Evolutionary conservation across 2,113 vertebrate genomes (phyloP).

Genomic region (Urocolius indicus): DNA sequence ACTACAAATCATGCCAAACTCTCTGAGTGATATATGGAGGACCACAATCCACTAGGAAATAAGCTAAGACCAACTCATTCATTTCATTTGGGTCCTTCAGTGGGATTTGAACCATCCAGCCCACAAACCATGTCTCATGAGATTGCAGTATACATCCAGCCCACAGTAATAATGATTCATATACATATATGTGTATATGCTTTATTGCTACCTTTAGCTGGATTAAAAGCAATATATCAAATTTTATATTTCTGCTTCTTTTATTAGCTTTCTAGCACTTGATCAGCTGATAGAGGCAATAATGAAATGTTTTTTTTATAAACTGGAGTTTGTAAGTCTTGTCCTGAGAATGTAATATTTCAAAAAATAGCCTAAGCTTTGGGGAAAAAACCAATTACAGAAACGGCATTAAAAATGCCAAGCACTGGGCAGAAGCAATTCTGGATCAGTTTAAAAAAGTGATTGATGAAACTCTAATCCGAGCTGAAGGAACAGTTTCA

Average conservation of each 20-base stretch:
- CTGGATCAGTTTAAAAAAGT: slow-evolving; percentile 91
- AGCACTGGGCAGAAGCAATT: slow-evolving; percentile 82
- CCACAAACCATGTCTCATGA: slow-evolving; percentile 49
- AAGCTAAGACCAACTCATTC: slow-evolving; percentile 45
- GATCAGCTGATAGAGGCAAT: slow-evolving; percentile 79
- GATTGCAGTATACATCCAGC: slow-evolving; percentile 52
- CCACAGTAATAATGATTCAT: slow-evolving; percentile 67
- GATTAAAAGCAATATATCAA: slow-evolving; percentile 76
- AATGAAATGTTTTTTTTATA: slow-evolving; percentile 77
- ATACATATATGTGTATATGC: slow-evolving; percentile 72
- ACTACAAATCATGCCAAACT: slow-evolving; percentile 58
- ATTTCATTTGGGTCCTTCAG: slow-evolving; percentile 62
- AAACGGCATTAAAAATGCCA: slow-evolving; percentile 88
- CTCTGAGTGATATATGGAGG: slow-evolving; percentile 56
- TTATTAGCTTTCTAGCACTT: slow-evolving; percentile 79
- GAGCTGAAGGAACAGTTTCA: slow-evolving; percentile 91
- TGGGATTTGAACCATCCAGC: slow-evolving; percentile 61
- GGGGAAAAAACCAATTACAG: slow-evolving; percentile 88
- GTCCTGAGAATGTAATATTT: slow-evolving; percentile 80
- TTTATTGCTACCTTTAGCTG: slow-evolving; percentile 76
- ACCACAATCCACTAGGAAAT: slow-evolving; percentile 34
- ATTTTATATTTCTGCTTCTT: slow-evolving; percentile 76
- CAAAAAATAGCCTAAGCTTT: slow-evolving; percentile 82
- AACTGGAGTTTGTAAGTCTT: slow-evolving; percentile 76
- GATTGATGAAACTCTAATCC: slow-evolving; percentile 96